Base-by-base conservation (phyloP, 1,140 invertebrate species). In the Cephus cinctus region DNA sequence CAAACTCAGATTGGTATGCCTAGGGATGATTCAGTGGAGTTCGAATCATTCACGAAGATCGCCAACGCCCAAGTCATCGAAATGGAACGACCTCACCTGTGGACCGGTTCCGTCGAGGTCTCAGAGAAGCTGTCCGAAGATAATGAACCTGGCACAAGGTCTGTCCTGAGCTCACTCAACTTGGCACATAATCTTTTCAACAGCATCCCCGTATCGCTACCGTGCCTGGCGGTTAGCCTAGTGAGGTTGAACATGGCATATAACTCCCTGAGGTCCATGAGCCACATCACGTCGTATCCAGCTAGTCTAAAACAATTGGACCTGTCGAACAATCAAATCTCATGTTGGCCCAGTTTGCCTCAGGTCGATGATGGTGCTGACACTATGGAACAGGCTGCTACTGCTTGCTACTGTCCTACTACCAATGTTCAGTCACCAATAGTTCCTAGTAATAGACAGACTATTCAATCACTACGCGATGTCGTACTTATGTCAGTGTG, bases 101-200 rank as follows among this genome's bases (percentile, higher is more conserved):
- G 88, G 89, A 83, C 81, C 16, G 78, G 73, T 44, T 82, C 78
- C 9, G 78, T 87, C 9, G 85, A 88, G 62, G 84, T 89, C 4
- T 84, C 82, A 0, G 86, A 89, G 52, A 84, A 86, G 45, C 81
- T 85, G 25, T 50, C 59, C 20, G 82, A 75, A 48, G 73, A 79
- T 36, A 70, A 73, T 0, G 75, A 77, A 38, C 55, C 62, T 9
- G 68, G 68, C 0, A 54, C 57, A 0, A 70, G 67, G 54, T 90
- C 80, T 20, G 82, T 84, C 25, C 74, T 92, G 34, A 78, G 83
- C 1, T 81, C 86, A 1, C 75, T 98, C 1, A 96, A 96, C 73
- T 77, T 98, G 18, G 87, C 93, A 0, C 92, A 95, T 71, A 98
- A 98, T 78, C 81, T 89, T 44, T 96, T 98, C 65, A 86, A 85